Evolutionary conservation across 64 coral and sea anemone species (phyloP).

Genomic region (Cladopsammia gracilis): DNA sequence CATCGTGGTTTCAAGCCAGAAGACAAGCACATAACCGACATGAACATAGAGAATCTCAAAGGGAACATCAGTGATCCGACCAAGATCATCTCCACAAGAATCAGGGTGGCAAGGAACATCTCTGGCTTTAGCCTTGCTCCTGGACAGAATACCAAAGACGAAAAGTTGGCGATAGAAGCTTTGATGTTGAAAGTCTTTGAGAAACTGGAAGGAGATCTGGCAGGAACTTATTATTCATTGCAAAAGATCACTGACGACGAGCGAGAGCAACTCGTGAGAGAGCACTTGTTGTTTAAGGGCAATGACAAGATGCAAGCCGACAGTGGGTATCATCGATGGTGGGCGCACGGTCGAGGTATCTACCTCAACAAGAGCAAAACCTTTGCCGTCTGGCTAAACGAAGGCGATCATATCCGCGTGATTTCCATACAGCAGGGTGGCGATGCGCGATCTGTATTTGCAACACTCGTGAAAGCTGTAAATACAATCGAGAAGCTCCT

Average conservation of each 20-base stretch:
- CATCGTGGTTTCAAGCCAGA: slow-evolving; percentile 53
- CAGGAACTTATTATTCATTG: slow-evolving; percentile 65
- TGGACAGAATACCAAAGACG: slow-evolving; percentile 61
- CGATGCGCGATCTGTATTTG: slow-evolving; percentile 71
- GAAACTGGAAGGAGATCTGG: slow-evolving; percentile 65
- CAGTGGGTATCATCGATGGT: slow-evolving; percentile 70
- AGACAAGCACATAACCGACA: slow-evolving; percentile 59
- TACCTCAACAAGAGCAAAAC: slow-evolving; percentile 66
- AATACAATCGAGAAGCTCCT: slow-evolving; percentile 60
- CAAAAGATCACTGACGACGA: slow-evolving; percentile 67
- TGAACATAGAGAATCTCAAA: slow-evolving; percentile 29
- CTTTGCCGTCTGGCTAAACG: slow-evolving; percentile 81
- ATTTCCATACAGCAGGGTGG: slow-evolving; percentile 83
- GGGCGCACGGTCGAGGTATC: slow-evolving; percentile 84
- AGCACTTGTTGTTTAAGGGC: slow-evolving; percentile 80
- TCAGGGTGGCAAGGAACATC: slow-evolving; percentile 68
- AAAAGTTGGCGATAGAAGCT: slow-evolving; percentile 34
- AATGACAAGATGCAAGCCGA: slow-evolving; percentile 85
- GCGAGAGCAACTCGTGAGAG: slow-evolving; percentile 65
- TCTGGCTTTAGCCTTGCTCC: slow-evolving; percentile 44
- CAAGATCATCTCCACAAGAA: slow-evolving; percentile 72
- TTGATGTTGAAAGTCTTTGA: slow-evolving; percentile 76
- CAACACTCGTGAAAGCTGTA: slow-evolving; percentile 50
- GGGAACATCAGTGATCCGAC: slow-evolving; percentile 31
- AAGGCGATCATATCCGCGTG: slow-evolving; percentile 83